phyloP scores from a whole-genome alignment of 2,113 vertebrate species.

The Pampusana beccarii region DNA sequence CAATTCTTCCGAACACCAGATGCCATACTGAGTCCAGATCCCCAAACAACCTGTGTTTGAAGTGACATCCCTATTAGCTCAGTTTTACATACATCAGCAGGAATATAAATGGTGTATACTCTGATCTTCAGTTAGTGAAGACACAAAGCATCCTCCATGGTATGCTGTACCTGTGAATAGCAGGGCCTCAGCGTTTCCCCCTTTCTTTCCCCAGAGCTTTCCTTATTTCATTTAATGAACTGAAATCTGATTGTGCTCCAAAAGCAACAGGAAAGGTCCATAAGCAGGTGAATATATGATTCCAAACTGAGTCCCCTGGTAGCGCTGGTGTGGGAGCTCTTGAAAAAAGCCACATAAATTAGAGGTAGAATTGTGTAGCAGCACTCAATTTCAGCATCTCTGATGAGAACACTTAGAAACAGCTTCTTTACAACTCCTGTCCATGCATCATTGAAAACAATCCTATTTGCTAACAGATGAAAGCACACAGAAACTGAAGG shows the following conservation, averaged over 20 bases:
- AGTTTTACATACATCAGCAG: neutral
- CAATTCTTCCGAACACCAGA: neutral
- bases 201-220: neutral
- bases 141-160: neutral
- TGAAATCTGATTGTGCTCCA: neutral
- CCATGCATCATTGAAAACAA: fast-evolving
- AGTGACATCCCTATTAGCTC: neutral
- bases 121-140: neutral
- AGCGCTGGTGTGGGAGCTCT: neutral
- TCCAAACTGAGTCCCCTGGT: neutral
- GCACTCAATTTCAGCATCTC: neutral
- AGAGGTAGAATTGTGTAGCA: neutral
- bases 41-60: neutral
- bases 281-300: neutral
- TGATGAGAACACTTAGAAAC: neutral
- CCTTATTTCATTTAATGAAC: neutral
- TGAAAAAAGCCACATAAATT: neutral
- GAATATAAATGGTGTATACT: neutral
- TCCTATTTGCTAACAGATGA: neutral
- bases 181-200: neutral
- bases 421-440: neutral
- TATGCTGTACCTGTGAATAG: fast-evolving
- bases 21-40: neutral
- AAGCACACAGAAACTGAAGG: neutral
- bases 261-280: neutral